phyloP scores from a whole-genome alignment of 2,888 invertebrate species.

The Nephrotoma appendiculata region DNA sequence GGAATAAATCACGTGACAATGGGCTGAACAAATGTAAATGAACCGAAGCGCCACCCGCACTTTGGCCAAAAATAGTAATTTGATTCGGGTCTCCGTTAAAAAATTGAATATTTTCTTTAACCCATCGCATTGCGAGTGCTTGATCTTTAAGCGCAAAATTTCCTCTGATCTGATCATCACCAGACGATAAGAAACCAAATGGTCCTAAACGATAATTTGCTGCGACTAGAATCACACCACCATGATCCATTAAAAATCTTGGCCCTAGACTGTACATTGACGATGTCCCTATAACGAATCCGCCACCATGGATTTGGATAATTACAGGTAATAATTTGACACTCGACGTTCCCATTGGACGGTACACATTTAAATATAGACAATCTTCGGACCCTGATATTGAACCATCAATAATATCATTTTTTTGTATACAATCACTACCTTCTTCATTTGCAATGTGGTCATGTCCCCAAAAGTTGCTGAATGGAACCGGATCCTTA shows the following conservation, averaged over 20 bases:
- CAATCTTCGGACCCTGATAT: neutral
- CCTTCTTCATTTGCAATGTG: neutral
- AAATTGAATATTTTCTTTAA: neutral
- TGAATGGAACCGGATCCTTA: neutral
- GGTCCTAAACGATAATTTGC: neutral
- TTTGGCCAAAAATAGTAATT: neutral
- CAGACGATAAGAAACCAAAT: neutral
- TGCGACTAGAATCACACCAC: neutral
- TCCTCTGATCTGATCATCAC: neutral
- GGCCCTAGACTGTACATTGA: neutral
- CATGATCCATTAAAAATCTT: neutral
- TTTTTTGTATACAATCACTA: neutral
- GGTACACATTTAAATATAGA: neutral
- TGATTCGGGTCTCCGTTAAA: neutral
- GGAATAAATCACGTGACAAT: neutral
- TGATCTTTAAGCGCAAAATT: neutral
- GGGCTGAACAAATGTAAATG: neutral
- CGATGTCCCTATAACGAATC: neutral
- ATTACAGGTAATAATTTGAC: neutral
- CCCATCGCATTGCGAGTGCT: neutral
- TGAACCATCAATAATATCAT: neutral
- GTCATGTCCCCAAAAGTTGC: neutral
- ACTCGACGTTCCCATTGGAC: neutral
- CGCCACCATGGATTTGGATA: neutral
- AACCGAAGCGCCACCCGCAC: neutral